Evolutionary conservation across 2,797 vertebrate species (phyloP), one percentile per base, ranked within the genome.

Genomic region (Danio aesculapii): DNA sequence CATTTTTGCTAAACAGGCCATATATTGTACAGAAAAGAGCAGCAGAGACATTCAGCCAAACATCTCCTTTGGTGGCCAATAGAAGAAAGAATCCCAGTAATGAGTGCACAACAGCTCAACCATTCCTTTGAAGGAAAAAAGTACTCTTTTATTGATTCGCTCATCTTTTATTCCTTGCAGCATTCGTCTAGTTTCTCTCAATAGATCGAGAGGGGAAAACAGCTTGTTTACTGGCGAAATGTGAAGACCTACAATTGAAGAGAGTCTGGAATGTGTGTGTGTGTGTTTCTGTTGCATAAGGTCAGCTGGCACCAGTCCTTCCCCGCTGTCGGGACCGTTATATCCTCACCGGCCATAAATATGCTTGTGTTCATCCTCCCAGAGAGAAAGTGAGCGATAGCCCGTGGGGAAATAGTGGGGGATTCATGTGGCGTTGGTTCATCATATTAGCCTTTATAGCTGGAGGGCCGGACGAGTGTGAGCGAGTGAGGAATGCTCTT

Each of bases 401-500:
- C 43, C 17, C 0, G 50, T 43, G 9, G 55, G 52, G 62, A 57
- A 66, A 55, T 21, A n/a, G 50, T 12, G 53, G 44, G n/a, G n/a
- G n/a, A 12, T 50, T 49, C 2, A 16, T 69, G 46, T 78, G 21
- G 21, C n/a, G 16, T 49, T 30, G 10, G 10, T 59, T 78, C 76
- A 17, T 73, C 64, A 71, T 77, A 30, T 59, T 72, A 57, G 74
- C 21, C 5, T 67, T 77, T 57, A 77, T 73, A 58, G 68, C 75
- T 73, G 61, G 30, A 82, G 59, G 74, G 67, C 64, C 64, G 59
- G 58, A 57, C 41, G 6, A 58, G 16, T 9, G 43, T 4, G 43
- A 66, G 13, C 49, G 75, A 77, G 63, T 50, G 53, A 66, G 81
- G 63, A 82, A 82, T 77, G 68, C 68, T 72, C 61, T 73, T 82